Evolutionary conservation across 53 echinoderm and acorn worm species (phyloP).

Genomic region (Holothuria leucospilota): DNA sequence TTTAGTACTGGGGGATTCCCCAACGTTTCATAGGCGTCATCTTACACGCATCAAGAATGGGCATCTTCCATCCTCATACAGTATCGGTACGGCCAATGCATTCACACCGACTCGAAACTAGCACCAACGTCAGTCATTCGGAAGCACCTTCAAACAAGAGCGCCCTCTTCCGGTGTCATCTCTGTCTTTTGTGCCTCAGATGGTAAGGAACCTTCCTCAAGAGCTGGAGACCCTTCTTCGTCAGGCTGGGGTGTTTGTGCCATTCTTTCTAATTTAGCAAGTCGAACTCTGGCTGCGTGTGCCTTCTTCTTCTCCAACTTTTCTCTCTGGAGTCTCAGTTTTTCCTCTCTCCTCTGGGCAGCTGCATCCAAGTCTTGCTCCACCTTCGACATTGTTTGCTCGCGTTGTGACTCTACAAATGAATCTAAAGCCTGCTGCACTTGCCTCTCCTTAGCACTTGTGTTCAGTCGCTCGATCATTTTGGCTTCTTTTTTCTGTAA

Average conservation of each 20-base stretch:
- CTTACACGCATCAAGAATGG: no score
- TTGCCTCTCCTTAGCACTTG: constrained; percentile 80
- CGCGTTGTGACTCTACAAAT: constrained; percentile 72
- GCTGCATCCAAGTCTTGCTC: constrained; percentile 66
- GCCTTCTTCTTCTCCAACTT: constrained; percentile 77
- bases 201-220: no score
- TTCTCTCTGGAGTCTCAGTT: constrained; percentile 67
- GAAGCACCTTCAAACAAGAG: no score
- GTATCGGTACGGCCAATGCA: no score
- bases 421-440: constrained; percentile 71
- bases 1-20: no score
- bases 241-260: constrained; percentile 47
- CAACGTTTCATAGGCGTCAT: no score
- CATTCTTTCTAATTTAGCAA: constrained; percentile 74
- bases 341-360: constrained; percentile 82
- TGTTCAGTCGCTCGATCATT: constrained; percentile 84
- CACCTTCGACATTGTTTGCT: constrained; percentile 64
- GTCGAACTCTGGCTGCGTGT: constrained; percentile 90
- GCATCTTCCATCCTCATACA: no score
- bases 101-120: no score
- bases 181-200: no score
- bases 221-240: background rate
- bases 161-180: no score
- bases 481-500: constrained; percentile 80
- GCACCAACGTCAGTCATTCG: no score